A percentile compares a stretch with the other conserved stretches of the same genome.
These are phyloP conservation scores for Drosophila teissieri DNA, from an alignment of 1,140 invertebrate species.

Conservation along the genomic window DNA sequence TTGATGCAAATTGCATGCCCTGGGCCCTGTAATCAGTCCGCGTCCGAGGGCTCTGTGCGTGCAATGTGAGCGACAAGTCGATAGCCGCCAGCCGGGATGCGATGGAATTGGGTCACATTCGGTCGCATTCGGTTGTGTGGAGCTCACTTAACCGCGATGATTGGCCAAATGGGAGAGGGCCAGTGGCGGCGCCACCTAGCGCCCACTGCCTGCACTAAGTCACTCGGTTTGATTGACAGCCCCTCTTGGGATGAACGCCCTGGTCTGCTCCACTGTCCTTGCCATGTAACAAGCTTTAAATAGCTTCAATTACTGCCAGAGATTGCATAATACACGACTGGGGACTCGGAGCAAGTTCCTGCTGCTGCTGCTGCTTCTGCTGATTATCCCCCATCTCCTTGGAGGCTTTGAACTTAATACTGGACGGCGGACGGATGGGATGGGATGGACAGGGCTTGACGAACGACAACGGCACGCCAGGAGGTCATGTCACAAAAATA, in stretches of 20 bases:
- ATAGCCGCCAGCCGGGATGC: conserved; percentile 46
- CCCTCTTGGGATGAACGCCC: conserved; percentile 44
- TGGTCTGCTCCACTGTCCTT: conserved; percentile 62
- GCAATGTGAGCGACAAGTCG: conserved; percentile 81
- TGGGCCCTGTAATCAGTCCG: conserved; percentile 72
- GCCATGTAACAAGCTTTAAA: conserved; percentile 71
- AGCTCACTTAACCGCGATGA: conserved; percentile 74
- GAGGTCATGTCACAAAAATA: conserved; percentile 82
- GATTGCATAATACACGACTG: conserved; percentile 63
- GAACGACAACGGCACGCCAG: conserved; percentile 66
- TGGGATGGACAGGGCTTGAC: conserved; percentile 51
- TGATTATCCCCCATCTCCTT: neutral
- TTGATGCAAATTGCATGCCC: conserved; percentile 80
- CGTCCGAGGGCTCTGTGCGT: conserved; percentile 64
- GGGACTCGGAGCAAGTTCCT: conserved; percentile 2
- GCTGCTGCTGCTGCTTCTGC: conserved; percentile 12
- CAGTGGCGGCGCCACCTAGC: conserved; percentile 58
- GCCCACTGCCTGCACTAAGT: conserved; percentile 9
- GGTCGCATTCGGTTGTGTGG: conserved; percentile 60
- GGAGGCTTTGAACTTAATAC: conserved; percentile 40
- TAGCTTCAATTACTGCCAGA: conserved; percentile 74
- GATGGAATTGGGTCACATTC: conserved; percentile 67
- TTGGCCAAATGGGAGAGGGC: conserved; percentile 50
- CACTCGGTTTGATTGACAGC: conserved; percentile 57
- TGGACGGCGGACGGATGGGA: conserved; percentile 29